Conservation (phyloP, 2,888 invertebrate genomes). For the Slavum lentiscoides region DNA sequence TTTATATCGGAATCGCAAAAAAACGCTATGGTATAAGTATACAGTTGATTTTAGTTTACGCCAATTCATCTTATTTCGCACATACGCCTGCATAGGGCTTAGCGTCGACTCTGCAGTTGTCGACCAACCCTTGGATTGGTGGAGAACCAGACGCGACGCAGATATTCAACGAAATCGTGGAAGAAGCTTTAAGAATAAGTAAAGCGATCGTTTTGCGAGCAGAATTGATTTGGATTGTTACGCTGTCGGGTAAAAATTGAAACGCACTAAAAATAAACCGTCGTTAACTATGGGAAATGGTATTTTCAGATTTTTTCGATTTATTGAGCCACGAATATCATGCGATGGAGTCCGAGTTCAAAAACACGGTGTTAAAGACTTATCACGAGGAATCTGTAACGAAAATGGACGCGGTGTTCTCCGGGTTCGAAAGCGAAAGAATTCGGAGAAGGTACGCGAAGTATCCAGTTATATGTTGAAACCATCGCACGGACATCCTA, state of each 20-base stretch:
- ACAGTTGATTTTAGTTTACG: neutral
- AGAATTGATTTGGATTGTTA: conserved; percentile 27
- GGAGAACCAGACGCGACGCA: neutral
- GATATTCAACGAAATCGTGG: conserved; percentile 16
- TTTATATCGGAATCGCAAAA: conserved; percentile 23
- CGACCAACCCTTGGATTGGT: neutral
- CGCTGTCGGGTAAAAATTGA: conserved; percentile 1
- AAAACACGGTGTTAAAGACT: conserved; percentile 3
- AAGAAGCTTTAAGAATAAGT: neutral
- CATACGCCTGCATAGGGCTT: conserved; percentile 12
- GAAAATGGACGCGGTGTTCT: neutral
- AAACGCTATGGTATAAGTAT: conserved; percentile 26
- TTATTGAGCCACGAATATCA: neutral
- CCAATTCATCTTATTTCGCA: too few relatives aligned
- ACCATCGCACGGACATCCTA: conserved; percentile 12
- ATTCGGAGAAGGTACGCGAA: neutral
- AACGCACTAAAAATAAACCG: neutral
- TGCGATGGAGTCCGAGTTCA: neutral
- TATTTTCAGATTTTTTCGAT: conserved; percentile 9
- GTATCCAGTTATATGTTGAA: neutral
- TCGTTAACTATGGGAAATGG: too few relatives aligned
- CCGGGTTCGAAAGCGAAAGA: neutral
- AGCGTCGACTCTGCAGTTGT: neutral
- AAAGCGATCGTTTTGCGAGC: neutral
- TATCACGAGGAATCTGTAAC: conserved; percentile 15